A percentile compares a stretch with the other conserved stretches of the same genome.
Evolutionary conservation across 2,113 vertebrate genomes (phyloP).

Genomic region (Panurus biarmicus): DNA sequence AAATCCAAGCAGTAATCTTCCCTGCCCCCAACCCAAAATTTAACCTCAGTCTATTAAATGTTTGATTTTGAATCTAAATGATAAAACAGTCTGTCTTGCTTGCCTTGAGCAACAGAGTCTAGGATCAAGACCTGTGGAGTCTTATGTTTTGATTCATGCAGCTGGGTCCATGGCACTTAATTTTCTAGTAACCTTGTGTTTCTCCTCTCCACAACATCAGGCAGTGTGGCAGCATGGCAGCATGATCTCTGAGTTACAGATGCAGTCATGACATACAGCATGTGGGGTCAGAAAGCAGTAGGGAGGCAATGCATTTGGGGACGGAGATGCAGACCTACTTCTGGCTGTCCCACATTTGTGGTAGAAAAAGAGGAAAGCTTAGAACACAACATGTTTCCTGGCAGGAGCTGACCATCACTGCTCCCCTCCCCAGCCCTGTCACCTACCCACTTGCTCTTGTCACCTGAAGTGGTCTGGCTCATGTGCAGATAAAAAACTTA

Average conservation of each 20-base stretch:
- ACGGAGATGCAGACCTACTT: background rate
- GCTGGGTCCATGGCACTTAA: background rate
- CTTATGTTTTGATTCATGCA: background rate
- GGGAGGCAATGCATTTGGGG: background rate
- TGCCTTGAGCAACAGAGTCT: background rate
- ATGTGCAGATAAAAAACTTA: background rate
- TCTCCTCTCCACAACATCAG: background rate
- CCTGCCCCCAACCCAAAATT: background rate
- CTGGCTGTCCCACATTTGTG: background rate
- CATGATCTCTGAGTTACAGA: background rate
- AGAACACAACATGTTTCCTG: background rate
- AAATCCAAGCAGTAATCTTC: background rate
- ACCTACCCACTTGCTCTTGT: background rate
- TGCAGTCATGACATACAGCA: background rate
- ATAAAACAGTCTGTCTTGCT: background rate
- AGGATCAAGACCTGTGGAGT: background rate
- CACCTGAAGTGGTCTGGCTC: background rate
- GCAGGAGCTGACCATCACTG: background rate
- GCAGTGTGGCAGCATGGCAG: background rate
- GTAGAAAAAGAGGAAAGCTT: background rate
- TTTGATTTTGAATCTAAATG: background rate
- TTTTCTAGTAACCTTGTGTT: background rate
- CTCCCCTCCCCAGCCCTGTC: background rate
- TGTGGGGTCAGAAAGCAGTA: background rate
- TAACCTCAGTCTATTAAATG: background rate